phyloP scores from a whole-genome alignment of 2,888 invertebrate genomes.

The Harpagoxenus sublaevis region DNA sequence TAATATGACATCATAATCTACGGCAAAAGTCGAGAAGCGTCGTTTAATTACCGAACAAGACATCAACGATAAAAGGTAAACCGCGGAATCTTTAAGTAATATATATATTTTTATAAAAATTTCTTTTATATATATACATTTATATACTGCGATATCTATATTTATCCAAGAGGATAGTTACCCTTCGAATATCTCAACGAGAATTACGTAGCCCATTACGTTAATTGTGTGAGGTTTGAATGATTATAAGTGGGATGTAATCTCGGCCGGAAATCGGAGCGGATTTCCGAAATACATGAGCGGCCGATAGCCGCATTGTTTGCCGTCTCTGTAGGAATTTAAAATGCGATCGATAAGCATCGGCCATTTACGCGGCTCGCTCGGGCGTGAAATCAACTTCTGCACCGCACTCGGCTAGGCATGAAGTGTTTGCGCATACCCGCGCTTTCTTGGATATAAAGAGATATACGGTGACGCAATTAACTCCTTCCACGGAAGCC shows the following conservation, averaged over 20 bases:
- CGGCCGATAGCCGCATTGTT: constrained; percentile 40
- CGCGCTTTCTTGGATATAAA: constrained; percentile 29
- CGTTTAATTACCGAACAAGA: constrained; percentile 35
- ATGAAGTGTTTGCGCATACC: constrained; percentile 39
- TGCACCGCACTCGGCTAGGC: constrained; percentile 41
- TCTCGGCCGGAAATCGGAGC: constrained; percentile 25
- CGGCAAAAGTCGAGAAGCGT: neutral
- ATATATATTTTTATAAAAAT: neutral
- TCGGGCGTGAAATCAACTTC: constrained; percentile 63
- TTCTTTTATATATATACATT: neutral
- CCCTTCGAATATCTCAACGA: constrained; percentile 2
- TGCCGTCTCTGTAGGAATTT: constrained; percentile 33
- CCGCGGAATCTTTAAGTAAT: neutral
- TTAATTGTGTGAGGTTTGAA: constrained; percentile 15
- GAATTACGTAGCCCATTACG: neutral
- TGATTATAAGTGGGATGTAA: constrained; percentile 12
- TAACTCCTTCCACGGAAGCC: constrained; percentile 44
- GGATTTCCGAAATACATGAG: constrained; percentile 44
- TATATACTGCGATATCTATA: neutral
- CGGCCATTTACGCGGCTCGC: constrained; percentile 45
- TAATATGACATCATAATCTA: constrained; percentile 20
- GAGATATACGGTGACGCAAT: constrained; percentile 47
- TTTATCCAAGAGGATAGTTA: neutral
- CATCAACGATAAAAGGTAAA: constrained; percentile 29
- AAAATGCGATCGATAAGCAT: constrained; percentile 52